These are phyloP conservation scores for Drosophila equinoxialis DNA, from an alignment of 1,140 invertebrate genomes.

Conservation along the genomic window DNA sequence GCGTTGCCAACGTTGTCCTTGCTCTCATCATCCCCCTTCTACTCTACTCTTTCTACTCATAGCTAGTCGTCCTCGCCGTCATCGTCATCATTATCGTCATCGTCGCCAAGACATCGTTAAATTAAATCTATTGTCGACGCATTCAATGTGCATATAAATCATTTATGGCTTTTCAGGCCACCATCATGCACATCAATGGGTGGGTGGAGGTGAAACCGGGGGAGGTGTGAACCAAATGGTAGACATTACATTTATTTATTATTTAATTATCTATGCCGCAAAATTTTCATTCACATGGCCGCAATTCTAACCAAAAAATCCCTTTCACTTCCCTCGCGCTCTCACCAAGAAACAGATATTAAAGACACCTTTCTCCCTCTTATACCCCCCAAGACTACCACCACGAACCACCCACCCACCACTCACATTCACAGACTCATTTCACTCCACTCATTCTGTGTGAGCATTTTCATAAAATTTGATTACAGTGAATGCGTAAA, in stretches of 20 bases:
- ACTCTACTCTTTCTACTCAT: conserved; percentile 29
- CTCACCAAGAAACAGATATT: conserved; percentile 38
- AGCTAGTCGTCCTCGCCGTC: conserved; percentile 20
- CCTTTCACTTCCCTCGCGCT: neutral
- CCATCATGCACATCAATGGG: conserved; percentile 35
- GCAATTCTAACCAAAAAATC: conserved; percentile 31
- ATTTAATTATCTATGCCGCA: conserved; percentile 75
- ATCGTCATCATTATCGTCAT: conserved; percentile 38
- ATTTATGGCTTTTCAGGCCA: conserved; percentile 62
- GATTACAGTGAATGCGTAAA: conserved; percentile 76
- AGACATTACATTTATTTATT: conserved; percentile 76
- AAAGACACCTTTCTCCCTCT: conserved; percentile 27
- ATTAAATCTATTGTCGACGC: conserved; percentile 75
- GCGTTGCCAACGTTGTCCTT: conserved; percentile 33
- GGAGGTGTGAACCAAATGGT: conserved; percentile 50
- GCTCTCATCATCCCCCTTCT: conserved; percentile 13
- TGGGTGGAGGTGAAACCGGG: neutral
- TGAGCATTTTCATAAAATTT: conserved; percentile 72
- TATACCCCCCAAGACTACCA: neutral
- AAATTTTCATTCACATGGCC: conserved; percentile 66
- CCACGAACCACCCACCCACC: neutral
- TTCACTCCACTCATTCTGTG: conserved; percentile 22
- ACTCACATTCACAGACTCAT: conserved; percentile 14
- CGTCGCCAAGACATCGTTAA: conserved; percentile 70
- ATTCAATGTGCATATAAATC: conserved; percentile 76